Base-by-base conservation (phyloP, 92 coral and sea anemone genomes). In the Montipora capitata region DNA sequence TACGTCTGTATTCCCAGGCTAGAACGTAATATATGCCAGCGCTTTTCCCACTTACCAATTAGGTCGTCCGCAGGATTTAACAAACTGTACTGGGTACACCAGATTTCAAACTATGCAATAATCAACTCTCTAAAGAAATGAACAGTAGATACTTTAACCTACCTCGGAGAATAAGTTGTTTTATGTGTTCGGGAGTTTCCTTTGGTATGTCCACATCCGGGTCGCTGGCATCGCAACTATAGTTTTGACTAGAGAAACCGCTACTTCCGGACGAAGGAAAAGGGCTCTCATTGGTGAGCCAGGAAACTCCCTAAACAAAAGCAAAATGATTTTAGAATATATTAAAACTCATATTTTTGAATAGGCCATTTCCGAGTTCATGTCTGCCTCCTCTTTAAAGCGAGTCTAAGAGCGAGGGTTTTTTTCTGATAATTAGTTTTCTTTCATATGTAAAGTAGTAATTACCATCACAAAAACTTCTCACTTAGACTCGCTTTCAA, bases 161-260 rank as follows among this genome's bases (percentile, higher is more conserved):
- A 62, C 82, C 17, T 78, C 14, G 57, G n/a, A 39, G 63, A 8
- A 57, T 40, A 2, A 59, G 39, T 16, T 62, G 16, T 56, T 78
- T 78, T 8, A 78, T 78, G 20, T 9, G 41, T 0, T 77, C 71
- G 3, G 71, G 82, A 15, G 41, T 78, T 78, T 78, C 58, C 6
- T 38, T 76, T 57, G 81, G 68, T 63, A 63, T 15, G 17, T 17
- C 68, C 8, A 63, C 72, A 35, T 38, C 72, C 44, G 72, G 44
- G 15, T 67, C 43, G 40, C 44, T 38, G 13, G 3, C 43, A 11
- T 35, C 13, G 38, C 44, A 7, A 66, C 72, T 67, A 38, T 8
- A 35, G 44, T 35, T 67, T n/a, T 67, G 42, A 39, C 72, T 39
- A 38, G 48, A 35, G 39, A 3, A 18, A 40, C 68, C 18, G 72